Conservation (phyloP, 2,888 invertebrate species). For the Thumatha senex region DNA sequence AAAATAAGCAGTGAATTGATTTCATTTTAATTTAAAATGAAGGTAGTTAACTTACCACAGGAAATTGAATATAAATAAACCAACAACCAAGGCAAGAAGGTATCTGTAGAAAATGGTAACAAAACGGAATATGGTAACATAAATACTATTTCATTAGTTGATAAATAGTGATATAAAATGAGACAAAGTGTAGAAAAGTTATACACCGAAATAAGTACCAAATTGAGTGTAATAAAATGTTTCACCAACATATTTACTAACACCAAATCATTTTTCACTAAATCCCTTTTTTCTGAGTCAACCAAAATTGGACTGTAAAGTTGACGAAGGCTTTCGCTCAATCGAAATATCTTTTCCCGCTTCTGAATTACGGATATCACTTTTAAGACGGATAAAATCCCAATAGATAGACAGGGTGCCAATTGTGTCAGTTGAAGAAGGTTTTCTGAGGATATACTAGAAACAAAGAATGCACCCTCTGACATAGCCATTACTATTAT, state of each 20-base stretch:
- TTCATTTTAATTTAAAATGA: background rate
- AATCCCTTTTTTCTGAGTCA: constrained; percentile 37
- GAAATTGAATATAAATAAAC: constrained; percentile 53
- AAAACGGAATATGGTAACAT: constrained; percentile 58
- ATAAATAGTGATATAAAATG: constrained; percentile 51
- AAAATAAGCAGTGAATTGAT: no score
- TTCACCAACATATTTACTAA: constrained; percentile 53
- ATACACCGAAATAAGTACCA: constrained; percentile 59
- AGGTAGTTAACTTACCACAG: constrained; percentile 48
- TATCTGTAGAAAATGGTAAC: constrained; percentile 58
- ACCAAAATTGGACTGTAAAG: constrained; percentile 46
- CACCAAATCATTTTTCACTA: constrained; percentile 46
- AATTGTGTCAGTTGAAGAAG: constrained; percentile 59
- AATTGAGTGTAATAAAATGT: constrained; percentile 61
- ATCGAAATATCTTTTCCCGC: constrained; percentile 43
- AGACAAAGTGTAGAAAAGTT: constrained; percentile 59
- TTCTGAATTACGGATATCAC: constrained; percentile 40
- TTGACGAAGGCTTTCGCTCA: constrained; percentile 42
- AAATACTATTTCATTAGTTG: constrained; percentile 41
- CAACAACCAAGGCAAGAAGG: constrained; percentile 54
- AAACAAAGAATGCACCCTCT: constrained; percentile 51
- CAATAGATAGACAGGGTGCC: constrained; percentile 56
- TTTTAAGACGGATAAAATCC: constrained; percentile 53
- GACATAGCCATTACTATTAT: constrained; percentile 40
- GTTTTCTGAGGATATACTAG: constrained; percentile 56